Evolutionary conservation across 1,140 invertebrate genomes (phyloP), one percentile per base, ranked within the genome.

Genomic region (Drosophila asahinai): DNA sequence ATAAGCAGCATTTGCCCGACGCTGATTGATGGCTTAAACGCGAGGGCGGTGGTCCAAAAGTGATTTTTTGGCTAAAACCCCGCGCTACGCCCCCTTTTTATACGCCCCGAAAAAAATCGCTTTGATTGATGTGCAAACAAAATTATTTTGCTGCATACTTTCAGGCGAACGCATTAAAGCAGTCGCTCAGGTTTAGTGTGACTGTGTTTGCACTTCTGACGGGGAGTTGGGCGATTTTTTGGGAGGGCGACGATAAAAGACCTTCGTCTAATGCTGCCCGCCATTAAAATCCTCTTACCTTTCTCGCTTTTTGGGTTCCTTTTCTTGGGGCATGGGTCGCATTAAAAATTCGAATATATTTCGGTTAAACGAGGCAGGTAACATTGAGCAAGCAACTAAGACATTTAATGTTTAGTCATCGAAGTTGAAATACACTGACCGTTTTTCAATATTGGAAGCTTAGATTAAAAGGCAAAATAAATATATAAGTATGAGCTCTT

Each of bases 331-430:
- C 67, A 48, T 22, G 36, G 48, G 81, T 61, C 55, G 49, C 75
- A 84, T 80, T 83, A 78, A 83, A 84, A 83, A 77, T 83, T 64
- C 45, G 55, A 68, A 71, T 71, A 68, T 40, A 71, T 71, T 71
- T 71, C 67, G 67, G 63, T 68, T 68, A 67, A 71, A 71, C 63
- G 67, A 71, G 63, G 63, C 67, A 71, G 67, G 49, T 68, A 67
- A 71, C 64, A 40, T 71, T 71, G 63, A 67, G 40, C 38, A 71
- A 58, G 42, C 19, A 59, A 33, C 60, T 67, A 66, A 30, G 42
- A 25, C 4, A n/a, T 47, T 38, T 17, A 25, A 40, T 22, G 17
- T 30, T 33, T 38, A 6, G 4, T 2, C n/a, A 68, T 15, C 43
- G 55, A 74, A 45, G 36, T 42, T 4, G 1, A 14, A 1, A 79